These are phyloP conservation scores for Scomber japonicus DNA, from an alignment of 2,113 vertebrate genomes.

Conservation along the genomic window DNA sequence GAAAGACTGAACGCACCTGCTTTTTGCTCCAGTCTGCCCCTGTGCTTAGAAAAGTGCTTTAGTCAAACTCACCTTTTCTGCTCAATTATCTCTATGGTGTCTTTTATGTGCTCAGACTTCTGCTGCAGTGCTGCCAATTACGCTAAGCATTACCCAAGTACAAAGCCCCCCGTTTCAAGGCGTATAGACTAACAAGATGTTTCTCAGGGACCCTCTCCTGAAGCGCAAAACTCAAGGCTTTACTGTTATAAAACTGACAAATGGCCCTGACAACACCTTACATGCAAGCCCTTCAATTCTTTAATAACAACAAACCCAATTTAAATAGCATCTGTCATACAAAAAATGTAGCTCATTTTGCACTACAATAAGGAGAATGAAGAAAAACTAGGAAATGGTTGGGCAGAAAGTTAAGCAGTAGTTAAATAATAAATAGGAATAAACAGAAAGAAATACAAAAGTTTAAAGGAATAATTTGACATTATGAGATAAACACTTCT, in stretches of 20 bases:
- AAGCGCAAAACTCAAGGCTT: conserved; percentile 20
- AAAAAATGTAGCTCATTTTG: background rate
- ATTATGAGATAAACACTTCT: too few relatives aligned
- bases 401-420: too few relatives aligned
- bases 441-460: too few relatives aligned
- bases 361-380: background rate
- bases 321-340: background rate
- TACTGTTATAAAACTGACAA: conserved; percentile 24
- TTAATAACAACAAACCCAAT: background rate
- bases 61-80: conserved; percentile 47
- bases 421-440: too few relatives aligned
- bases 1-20: conserved; percentile 7
- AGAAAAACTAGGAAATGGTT: background rate
- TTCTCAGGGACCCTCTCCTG: conserved; percentile 39
- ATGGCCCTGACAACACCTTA: background rate
- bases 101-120: conserved; percentile 42
- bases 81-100: conserved; percentile 50
- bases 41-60: conserved; percentile 3
- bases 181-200: conserved; percentile 53
- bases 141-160: conserved; percentile 42
- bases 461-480: too few relatives aligned
- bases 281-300: background rate
- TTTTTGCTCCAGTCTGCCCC: conserved; percentile 3
- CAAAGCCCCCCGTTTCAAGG: conserved; percentile 24
- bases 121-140: conserved; percentile 55